Evolutionary conservation across 2,113 vertebrate genomes (phyloP).

Genomic region (Myanophis thanlyinensis): DNA sequence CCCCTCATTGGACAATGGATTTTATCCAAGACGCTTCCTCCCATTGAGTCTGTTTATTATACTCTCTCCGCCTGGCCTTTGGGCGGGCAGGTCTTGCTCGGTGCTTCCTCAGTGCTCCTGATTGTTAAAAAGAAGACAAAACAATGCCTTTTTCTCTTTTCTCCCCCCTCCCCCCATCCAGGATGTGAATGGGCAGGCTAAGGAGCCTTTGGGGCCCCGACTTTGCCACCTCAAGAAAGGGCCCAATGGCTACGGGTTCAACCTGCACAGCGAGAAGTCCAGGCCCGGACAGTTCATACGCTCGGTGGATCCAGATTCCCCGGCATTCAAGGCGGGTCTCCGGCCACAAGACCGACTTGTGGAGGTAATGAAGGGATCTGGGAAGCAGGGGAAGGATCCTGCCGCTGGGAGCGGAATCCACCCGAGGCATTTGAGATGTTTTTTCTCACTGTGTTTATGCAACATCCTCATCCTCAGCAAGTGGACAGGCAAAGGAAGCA

Average conservation of each 20-base stretch:
- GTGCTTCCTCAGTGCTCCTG: conserved; percentile 30
- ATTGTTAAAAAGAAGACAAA: background rate
- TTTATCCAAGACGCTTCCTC: conserved; percentile 49
- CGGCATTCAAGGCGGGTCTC: conserved; percentile 80
- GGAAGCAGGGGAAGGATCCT: background rate
- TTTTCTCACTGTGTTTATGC: background rate
- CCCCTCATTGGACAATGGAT: conserved; percentile 50
- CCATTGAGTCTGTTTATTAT: conserved; percentile 55
- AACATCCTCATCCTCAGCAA: background rate
- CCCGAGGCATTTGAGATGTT: background rate
- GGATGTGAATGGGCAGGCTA: conserved; percentile 65
- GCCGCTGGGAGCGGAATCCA: background rate
- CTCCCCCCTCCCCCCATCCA: conserved; percentile 6
- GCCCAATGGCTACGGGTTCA: conserved; percentile 89
- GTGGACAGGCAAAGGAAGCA: background rate
- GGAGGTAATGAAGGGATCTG: conserved; percentile 74
- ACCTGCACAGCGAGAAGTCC: conserved; percentile 89
- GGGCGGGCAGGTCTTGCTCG: background rate
- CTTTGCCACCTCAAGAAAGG: conserved; percentile 84
- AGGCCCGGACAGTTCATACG: conserved; percentile 88
- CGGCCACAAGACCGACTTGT: conserved; percentile 84
- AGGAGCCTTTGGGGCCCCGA: conserved; percentile 77
- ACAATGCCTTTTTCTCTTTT: background rate
- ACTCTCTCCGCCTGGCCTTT: background rate
- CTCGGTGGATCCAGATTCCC: conserved; percentile 82